Conservation (phyloP, 92 coral and sea anemone species). For the Epizoanthus illoricatus region DNA sequence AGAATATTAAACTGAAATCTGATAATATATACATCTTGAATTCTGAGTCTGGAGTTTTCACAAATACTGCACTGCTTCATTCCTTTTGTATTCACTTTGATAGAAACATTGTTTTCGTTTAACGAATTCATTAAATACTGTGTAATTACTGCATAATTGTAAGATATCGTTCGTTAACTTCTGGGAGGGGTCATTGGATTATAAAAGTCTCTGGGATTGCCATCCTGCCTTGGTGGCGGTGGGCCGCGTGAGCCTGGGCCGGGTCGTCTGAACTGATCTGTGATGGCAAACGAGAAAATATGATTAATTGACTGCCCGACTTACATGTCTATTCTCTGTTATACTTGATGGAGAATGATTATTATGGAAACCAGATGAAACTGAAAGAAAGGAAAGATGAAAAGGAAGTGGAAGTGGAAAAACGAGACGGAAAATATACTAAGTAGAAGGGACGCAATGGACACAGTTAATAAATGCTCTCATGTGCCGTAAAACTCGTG, state of each 20-base stretch:
- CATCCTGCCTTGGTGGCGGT: slow-evolving; percentile 18
- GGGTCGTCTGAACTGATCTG: slow-evolving; percentile 22
- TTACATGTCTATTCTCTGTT: not conserved
- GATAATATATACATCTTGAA: no score
- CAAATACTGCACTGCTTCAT: not conserved
- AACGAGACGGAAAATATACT: no score
- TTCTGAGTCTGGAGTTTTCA: no score
- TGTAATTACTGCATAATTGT: slow-evolving; percentile 22
- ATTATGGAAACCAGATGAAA: not conserved
- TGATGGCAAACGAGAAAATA: not conserved
- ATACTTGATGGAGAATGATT: not conserved
- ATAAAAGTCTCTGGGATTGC: not conserved
- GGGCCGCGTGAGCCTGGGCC: slow-evolving; percentile 15
- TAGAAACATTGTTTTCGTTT: slow-evolving; percentile 20
- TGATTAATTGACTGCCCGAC: not conserved
- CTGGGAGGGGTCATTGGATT: slow-evolving; percentile 14
- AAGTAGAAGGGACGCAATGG: no score
- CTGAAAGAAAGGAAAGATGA: no score
- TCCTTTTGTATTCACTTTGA: not conserved
- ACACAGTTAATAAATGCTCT: no score
- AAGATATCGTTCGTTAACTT: not conserved
- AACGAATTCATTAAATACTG: not conserved
- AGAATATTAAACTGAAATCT: no score
- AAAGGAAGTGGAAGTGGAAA: no score
- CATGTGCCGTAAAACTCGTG: no score